These are phyloP conservation scores for Rhabdomys dilectus DNA, from an alignment of 2,113 vertebrate genomes.

Conservation along the genomic window DNA sequence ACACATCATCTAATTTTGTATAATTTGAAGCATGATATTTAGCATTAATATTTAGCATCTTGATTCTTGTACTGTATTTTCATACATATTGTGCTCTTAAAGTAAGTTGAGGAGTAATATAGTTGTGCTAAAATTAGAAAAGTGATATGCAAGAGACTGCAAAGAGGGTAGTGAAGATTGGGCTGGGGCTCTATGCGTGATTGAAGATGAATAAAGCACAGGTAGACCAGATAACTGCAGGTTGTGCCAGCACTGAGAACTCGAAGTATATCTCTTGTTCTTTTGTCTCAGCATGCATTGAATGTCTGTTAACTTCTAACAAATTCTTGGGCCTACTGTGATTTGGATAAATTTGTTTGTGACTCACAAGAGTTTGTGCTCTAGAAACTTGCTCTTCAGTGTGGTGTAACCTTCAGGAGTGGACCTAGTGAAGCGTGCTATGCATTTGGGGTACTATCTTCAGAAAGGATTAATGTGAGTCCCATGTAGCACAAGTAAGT, in stretches of 20 bases:
- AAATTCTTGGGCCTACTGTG: not conserved
- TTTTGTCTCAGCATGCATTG: not conserved
- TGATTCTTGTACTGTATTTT: not conserved
- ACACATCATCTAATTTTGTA: not conserved
- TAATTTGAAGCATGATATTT: not conserved
- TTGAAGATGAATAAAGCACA: accelerated
- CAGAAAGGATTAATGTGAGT: not conserved
- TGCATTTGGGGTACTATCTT: not conserved
- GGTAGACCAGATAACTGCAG: not conserved
- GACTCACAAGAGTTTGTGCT: not conserved
- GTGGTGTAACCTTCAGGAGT: not conserved
- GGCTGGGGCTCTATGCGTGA: no score
- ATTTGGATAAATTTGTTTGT: not conserved
- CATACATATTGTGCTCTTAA: not conserved
- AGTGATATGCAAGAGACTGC: not conserved
- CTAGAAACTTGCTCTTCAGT: not conserved
- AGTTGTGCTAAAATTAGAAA: not conserved
- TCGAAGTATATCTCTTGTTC: not conserved
- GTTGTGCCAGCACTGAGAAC: accelerated
- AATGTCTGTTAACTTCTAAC: not conserved
- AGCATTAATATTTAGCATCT: not conserved
- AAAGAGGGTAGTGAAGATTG: accelerated
- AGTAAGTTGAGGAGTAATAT: not conserved
- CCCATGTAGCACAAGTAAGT: not conserved
- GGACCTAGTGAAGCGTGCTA: not conserved